These are phyloP conservation scores for Cydia pomonella DNA, from an alignment of 1,140 invertebrate species.

Conservation along the genomic window DNA sequence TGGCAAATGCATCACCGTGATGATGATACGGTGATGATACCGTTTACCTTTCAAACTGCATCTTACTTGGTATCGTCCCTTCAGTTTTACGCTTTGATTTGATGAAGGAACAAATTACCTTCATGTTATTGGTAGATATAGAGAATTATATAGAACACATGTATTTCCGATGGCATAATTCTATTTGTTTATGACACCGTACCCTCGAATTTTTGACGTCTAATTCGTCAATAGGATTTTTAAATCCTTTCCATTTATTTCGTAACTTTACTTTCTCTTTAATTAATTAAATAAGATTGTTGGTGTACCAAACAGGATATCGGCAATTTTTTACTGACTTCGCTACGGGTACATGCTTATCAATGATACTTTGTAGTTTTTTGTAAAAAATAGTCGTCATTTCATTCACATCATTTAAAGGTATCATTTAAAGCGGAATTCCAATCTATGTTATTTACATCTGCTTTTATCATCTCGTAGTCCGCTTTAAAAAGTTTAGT, in stretches of 20 bases:
- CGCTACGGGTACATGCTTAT: too few relatives aligned
- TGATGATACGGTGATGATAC: background rate
- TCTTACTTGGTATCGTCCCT: background rate
- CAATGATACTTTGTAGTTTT: too few relatives aligned
- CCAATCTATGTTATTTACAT: too few relatives aligned
- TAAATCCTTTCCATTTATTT: background rate
- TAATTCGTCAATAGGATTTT: background rate
- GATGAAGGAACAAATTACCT: background rate
- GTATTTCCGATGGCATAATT: background rate
- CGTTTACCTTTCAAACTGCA: background rate
- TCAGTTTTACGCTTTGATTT: conserved; percentile 1
- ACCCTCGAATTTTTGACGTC: background rate
- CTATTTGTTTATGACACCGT: background rate
- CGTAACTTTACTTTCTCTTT: background rate
- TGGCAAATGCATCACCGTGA: background rate
- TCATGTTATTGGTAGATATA: background rate
- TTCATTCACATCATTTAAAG: too few relatives aligned
- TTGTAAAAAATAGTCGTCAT: too few relatives aligned
- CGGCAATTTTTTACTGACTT: too few relatives aligned
- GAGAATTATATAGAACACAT: background rate
- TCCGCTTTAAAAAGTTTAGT: too few relatives aligned
- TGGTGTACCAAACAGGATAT: conserved; percentile 30
- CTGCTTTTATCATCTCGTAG: too few relatives aligned
- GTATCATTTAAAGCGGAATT: too few relatives aligned
- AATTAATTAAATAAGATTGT: background rate